phyloP scores from a whole-genome alignment of 2,888 invertebrate genomes.

The Julus scandinavius region DNA sequence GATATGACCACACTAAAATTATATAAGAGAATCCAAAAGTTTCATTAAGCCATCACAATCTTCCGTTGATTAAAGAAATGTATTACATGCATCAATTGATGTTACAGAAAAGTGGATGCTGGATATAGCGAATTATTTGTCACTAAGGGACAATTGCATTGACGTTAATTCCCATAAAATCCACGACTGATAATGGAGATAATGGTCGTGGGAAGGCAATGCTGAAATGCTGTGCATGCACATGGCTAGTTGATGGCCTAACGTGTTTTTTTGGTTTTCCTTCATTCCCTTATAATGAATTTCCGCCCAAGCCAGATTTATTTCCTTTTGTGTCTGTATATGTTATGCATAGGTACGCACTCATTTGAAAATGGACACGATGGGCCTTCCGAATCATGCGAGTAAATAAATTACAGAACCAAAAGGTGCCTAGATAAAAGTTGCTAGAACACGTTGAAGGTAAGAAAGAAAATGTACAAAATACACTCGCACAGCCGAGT shows the following conservation, averaged over 20 bases:
- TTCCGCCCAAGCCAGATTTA: slow-evolving; percentile 16
- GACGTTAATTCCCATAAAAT: background rate
- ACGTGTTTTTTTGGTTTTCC: slow-evolving; percentile 14
- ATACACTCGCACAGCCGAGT: background rate
- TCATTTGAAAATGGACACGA: slow-evolving; percentile 42
- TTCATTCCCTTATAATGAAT: background rate
- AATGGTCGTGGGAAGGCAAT: background rate
- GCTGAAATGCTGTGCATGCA: slow-evolving; percentile 7
- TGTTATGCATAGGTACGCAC: slow-evolving; percentile 39
- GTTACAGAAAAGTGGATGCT: background rate
- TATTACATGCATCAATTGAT: background rate
- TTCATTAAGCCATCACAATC: background rate
- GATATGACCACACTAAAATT: too few species aligned
- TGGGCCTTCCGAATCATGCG: slow-evolving; percentile 39
- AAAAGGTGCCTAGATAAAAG: slow-evolving; percentile 29
- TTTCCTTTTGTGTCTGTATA: slow-evolving; percentile 30
- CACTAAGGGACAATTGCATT: background rate
- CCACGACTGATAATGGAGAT: background rate
- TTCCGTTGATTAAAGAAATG: slow-evolving; percentile 29
- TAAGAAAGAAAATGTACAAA: background rate
- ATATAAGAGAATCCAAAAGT: too few species aligned
- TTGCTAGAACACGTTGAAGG: slow-evolving; percentile 34
- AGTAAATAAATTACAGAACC: slow-evolving; percentile 22
- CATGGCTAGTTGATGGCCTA: slow-evolving; percentile 6
- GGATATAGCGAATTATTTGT: background rate